A percentile compares a stretch with the other conserved stretches of the same genome.
These are phyloP conservation scores for Hydrotaea diabolus DNA, from an alignment of 2,888 invertebrate genomes.

Conservation along the genomic window DNA sequence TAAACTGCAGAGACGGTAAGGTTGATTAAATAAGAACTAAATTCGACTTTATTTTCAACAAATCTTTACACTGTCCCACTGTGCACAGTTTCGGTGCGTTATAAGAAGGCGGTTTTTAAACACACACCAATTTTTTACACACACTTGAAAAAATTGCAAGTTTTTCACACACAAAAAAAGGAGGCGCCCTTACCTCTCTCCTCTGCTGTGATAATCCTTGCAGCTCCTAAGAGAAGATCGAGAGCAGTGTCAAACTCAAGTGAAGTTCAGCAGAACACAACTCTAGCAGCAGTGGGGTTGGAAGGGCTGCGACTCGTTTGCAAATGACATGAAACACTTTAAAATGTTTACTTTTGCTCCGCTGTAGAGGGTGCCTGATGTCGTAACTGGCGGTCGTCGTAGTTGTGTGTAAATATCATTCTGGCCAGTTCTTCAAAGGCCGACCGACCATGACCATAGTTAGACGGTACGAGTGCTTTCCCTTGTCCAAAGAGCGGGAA, in stretches of 20 bases:
- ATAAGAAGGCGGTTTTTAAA: constrained; percentile 3
- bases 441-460: constrained; percentile 27
- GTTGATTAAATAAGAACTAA: too few relatives aligned
- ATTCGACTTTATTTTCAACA: too few relatives aligned
- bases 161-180: constrained; percentile 8
- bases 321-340: constrained; percentile 41
- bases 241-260: not conserved
- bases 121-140: not conserved
- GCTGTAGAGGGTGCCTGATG: not conserved
- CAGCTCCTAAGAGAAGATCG: not conserved
- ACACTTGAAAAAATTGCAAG: constrained; percentile 31
- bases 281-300: not conserved
- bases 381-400: not conserved
- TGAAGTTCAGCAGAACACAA: not conserved
- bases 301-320: not conserved
- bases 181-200: not conserved
- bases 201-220: constrained; percentile 1
- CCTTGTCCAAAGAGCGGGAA: too few relatives aligned
- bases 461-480: not conserved
- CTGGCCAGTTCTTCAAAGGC: not conserved
- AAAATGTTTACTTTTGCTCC: constrained; percentile 22
- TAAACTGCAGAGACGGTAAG: too few relatives aligned
- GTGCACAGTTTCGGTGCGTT: not conserved
- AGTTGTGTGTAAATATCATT: not conserved
- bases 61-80: too few relatives aligned